These are phyloP conservation scores for Eurytemora carolleeae DNA, from an alignment of 1,140 invertebrate genomes.

Conservation along the genomic window DNA sequence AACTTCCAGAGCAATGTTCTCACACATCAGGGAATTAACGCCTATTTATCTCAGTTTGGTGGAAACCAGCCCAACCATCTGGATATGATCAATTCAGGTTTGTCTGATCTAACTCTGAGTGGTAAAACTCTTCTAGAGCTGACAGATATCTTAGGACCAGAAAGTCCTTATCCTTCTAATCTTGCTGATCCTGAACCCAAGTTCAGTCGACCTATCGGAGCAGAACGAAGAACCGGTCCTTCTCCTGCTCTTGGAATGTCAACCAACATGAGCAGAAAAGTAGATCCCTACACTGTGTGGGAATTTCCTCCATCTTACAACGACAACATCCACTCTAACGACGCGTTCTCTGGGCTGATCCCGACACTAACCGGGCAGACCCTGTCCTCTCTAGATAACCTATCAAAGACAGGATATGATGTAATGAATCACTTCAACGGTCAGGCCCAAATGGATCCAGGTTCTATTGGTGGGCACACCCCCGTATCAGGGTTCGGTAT, in stretches of 20 bases:
- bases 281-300: neutral
- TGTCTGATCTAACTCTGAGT: neutral
- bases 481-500: neutral
- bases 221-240: neutral
- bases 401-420: neutral
- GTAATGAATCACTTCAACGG: neutral
- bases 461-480: neutral
- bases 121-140: neutral
- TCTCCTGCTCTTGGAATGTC: neutral
- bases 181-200: too few relatives aligned
- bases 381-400: neutral
- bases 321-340: neutral
- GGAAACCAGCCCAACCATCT: neutral
- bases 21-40: neutral
- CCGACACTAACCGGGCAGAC: neutral
- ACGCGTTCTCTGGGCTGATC: neutral
- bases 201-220: neutral
- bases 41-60: neutral
- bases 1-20: neutral
- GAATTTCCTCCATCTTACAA: neutral
- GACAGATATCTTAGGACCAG: neutral
- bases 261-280: neutral
- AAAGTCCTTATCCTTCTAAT: neutral
- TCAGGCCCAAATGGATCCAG: too few relatives aligned
- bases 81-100: neutral